Conservation (phyloP, 2,888 invertebrate species). For the Drosophila tripunctata region DNA sequence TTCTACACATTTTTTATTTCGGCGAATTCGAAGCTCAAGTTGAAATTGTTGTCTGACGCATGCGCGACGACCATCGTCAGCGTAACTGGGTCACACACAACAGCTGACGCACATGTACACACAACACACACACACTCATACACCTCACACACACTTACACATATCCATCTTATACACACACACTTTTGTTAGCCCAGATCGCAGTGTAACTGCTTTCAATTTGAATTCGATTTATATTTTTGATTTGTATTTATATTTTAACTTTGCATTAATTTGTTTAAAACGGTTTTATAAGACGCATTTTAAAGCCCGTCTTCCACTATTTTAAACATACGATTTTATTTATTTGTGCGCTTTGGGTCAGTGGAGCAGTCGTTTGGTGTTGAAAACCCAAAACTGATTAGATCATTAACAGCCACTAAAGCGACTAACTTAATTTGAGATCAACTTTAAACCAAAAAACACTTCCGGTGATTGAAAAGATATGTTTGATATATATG, state of each 20-base stretch:
- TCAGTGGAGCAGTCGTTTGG: constrained; percentile 56
- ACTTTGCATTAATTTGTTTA: constrained; percentile 67
- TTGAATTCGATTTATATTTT: constrained; percentile 58
- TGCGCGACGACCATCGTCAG: constrained; percentile 48
- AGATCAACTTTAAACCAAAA: background rate
- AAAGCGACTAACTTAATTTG: background rate
- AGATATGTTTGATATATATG: too few species aligned
- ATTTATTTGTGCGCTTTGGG: constrained; percentile 46
- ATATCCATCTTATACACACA: background rate
- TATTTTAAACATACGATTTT: constrained; percentile 9
- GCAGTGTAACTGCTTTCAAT: constrained; percentile 57
- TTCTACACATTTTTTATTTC: constrained; percentile 75
- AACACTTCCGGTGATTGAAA: constrained; percentile 38
- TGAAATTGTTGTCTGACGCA: constrained; percentile 44
- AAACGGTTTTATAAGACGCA: constrained; percentile 42
- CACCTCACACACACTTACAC: constrained; percentile 4
- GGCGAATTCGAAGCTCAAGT: constrained; percentile 36
- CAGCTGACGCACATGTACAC: too few species aligned
- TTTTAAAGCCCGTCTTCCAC: background rate
- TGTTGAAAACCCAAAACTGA: constrained; percentile 23
- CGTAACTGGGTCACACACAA: constrained; percentile 62
- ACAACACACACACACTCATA: constrained; percentile 18
- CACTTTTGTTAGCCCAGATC: too few species aligned
- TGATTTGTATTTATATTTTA: constrained; percentile 52
- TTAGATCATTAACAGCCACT: constrained; percentile 39